Conservation (phyloP, 2,888 invertebrate species). For the Aleiodes alternator region DNA sequence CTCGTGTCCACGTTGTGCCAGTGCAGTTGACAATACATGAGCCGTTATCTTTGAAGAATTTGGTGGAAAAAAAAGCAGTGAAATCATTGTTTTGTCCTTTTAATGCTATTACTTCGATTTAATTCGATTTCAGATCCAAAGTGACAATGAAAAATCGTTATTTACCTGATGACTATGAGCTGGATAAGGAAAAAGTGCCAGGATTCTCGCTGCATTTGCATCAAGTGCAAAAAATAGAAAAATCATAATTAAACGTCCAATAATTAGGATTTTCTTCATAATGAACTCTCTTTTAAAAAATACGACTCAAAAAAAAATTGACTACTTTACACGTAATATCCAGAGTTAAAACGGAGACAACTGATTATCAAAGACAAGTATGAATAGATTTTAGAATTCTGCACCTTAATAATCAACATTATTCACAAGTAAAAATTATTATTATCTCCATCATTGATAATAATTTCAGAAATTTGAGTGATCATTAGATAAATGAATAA, state of each 20-base stretch:
- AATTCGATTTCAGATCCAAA: background rate
- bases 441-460: too few species aligned
- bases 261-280: background rate
- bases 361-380: too few species aligned
- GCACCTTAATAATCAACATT: too few species aligned
- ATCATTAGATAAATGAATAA: too few species aligned
- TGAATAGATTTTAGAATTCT: too few species aligned
- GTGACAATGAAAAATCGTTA: background rate
- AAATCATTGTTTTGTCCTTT: background rate
- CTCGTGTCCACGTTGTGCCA: constrained; percentile 76
- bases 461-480: too few species aligned
- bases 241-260: background rate
- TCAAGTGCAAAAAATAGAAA: background rate
- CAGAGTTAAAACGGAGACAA: too few species aligned
- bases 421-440: too few species aligned
- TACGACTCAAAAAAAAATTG: too few species aligned
- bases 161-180: constrained; percentile 61
- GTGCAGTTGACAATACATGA: constrained; percentile 58
- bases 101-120: background rate
- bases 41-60: constrained; percentile 18
- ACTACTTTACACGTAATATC: too few species aligned
- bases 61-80: background rate
- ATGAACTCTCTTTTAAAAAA: too few species aligned
- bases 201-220: constrained; percentile 52
- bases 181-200: constrained; percentile 59